Base-by-base conservation (phyloP, 2,113 vertebrate genomes). In the Fregata magnificens region DNA sequence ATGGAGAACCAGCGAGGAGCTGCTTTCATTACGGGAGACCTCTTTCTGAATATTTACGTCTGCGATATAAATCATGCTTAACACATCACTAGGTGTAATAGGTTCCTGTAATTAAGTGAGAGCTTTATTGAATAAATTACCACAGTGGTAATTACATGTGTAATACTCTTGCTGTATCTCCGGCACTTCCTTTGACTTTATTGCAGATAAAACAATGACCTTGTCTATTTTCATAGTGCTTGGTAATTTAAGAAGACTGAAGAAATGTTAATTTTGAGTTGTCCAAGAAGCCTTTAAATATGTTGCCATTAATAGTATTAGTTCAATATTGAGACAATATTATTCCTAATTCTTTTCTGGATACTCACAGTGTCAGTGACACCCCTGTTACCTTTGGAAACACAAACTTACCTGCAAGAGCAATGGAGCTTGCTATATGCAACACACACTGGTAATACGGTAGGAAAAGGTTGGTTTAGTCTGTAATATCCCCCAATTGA, bases 41-140 rank as follows among this genome's bases (percentile, higher is more conserved):
- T 80, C 69, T 76, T 38, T 53, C 58, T 63, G 78, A 90, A 55
- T 89, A 82, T 91, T 97, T 93, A 88, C 10, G 1, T 58, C 38
- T 47, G 81, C 93, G 79, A 28, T 84, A 86, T 86, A 90, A 95
- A 96, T 84, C 95, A 89, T 4, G 3, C 78, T 44, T 69, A 53
- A 56, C 58, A 7, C 47, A 78, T 92, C 74, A 73, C 85, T 97
- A 84, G 36, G 53, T 83, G 78, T 67, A 93, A 95, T 80, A 44
- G 72, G 36, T 42, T 82, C 44, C 84, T 90, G 62, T 93, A 96
- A 94, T 96, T 96, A 97, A 97, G 91, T 67, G 55, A 94, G 83
- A 93, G 73, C 66, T 91, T 72, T 96, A 93, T 90, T 93, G 88
- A 96, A 95, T 95, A 97, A 96, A 98, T 97, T 93, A 92, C 69